Evolutionary conservation across 2,113 vertebrate genomes (phyloP), one percentile per base, ranked within the genome.

Genomic region (Ophiodon elongatus): DNA sequence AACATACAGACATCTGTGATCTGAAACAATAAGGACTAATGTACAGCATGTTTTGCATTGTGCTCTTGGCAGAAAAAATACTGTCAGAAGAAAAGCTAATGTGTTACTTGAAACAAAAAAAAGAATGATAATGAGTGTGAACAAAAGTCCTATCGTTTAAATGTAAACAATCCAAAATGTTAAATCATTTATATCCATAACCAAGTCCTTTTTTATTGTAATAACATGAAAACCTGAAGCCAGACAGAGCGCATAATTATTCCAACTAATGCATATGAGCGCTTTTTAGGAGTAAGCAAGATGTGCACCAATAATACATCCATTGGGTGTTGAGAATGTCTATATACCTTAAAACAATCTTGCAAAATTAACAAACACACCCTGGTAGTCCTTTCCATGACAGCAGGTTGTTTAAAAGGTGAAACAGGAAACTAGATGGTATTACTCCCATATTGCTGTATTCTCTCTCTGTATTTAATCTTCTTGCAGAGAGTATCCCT

Each of bases 381-480:
- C 23, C 23, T 17, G 35, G 17, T 15, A n/a, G 63, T 11, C 57
- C 13, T 76, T 25, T 76, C 63, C 27, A 19, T 64, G 37, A 81
- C 27, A 75, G n/a, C 25, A 76, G 81, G 33, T 71, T 87, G 83
- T 59, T 72, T 76, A 13, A 87, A 85, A 88, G 84, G 78, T 89
- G 75, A 88, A 87, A 64, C 79, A 85, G 82, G 14, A 90, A 89
- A 74, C 73, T 76, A 62, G 82, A 83, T 78, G 79, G 86, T 83
- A 92, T 92, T 92, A 90, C 66, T 78, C 78, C 78, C 82, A 86
- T 90, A 90, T 84, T 89, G 73, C 88, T 84, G 45, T 87, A 66
- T 87, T 86, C 80, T 39, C 67, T 76, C 45, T 89, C 50, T 74
- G 60, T 79, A 73, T 88, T 81, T 94, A 94, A 94, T 94, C 91